These are phyloP conservation scores for Hyles euphorbiae DNA, from an alignment of 1,140 invertebrate genomes.

Conservation along the genomic window DNA sequence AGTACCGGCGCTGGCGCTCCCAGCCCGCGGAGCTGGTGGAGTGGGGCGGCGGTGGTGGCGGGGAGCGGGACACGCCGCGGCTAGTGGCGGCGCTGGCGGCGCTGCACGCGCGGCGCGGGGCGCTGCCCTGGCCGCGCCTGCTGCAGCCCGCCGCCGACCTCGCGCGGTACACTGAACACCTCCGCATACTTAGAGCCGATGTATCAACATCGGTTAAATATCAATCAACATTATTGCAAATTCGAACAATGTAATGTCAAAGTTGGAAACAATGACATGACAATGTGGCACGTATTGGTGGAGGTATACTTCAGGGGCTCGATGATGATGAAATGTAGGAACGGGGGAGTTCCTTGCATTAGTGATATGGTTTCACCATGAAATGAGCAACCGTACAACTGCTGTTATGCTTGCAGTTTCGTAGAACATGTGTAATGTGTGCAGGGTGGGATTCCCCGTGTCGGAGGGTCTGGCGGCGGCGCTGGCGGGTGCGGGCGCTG, in stretches of 20 bases:
- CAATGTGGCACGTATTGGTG: too few species aligned
- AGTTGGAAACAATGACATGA: too few species aligned
- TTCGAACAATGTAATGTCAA: too few species aligned
- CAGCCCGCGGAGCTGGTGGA: conserved; percentile 32
- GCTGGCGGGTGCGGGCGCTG: conserved; percentile 9
- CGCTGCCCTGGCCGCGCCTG: conserved; percentile 80
- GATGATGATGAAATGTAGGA: too few species aligned
- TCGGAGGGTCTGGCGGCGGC: conserved; percentile 31
- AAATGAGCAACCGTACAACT: too few species aligned
- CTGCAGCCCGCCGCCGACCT: conserved; percentile 80
- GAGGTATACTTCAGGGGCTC: too few species aligned
- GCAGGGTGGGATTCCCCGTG: conserved; percentile 38
- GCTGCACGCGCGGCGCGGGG: conserved; percentile 78
- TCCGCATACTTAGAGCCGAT: too few species aligned
- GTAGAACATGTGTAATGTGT: conserved; percentile 1
- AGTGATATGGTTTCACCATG: too few species aligned
- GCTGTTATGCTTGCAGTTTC: too few species aligned
- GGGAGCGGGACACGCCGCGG: conserved; percentile 21
- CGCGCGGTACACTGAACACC: conserved; percentile 65
- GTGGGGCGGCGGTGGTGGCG: conserved; percentile 32
- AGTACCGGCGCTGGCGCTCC: conserved; percentile 68
- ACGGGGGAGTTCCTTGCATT: too few species aligned
- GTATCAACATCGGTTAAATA: too few species aligned
- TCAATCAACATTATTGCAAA: too few species aligned
- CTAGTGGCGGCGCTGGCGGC: conserved; percentile 43